Percentiles rank a stretch among this genome's conserved stretches.
Evolutionary conservation across 2,113 vertebrate genomes (phyloP).

Genomic region (Oostethus manadensis): DNA sequence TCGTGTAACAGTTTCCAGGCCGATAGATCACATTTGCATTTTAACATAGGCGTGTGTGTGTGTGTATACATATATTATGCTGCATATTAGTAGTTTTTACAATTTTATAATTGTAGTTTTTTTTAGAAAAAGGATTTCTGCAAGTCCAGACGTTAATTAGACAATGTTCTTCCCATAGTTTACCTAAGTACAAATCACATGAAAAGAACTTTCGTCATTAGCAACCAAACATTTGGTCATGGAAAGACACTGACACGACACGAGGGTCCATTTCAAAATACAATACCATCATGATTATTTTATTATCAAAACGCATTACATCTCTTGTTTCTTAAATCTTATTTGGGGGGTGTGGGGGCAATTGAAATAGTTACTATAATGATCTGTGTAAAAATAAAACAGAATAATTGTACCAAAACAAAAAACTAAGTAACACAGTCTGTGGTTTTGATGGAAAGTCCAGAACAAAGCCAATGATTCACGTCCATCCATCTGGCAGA

Average conservation of each 20-base stretch:
- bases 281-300: conserved; percentile 89
- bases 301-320: conserved; percentile 98
- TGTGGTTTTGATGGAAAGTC: conserved; percentile 52
- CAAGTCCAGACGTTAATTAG: no score
- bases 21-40: no score
- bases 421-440: conserved; percentile 76
- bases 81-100: no score
- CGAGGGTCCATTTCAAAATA: conserved; percentile 57
- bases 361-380: conserved; percentile 83
- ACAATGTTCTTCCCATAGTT: no score
- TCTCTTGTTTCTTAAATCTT: conserved; percentile 76
- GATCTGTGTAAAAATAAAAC: conserved; percentile 84
- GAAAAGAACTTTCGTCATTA: no score
- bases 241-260: conserved; percentile 39
- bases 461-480: conserved; percentile 43
- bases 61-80: no score
- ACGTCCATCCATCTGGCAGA: conserved; percentile 40
- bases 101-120: no score
- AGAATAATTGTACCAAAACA: conserved; percentile 69
- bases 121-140: no score
- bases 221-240: no score
- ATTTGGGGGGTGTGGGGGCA: conserved; percentile 45
- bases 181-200: no score
- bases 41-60: no score
- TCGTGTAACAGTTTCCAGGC: no score